Evolutionary conservation across 2,888 invertebrate species (phyloP), one percentile per base, ranked within the genome.

Genomic region (Drosophila phalerata): DNA sequence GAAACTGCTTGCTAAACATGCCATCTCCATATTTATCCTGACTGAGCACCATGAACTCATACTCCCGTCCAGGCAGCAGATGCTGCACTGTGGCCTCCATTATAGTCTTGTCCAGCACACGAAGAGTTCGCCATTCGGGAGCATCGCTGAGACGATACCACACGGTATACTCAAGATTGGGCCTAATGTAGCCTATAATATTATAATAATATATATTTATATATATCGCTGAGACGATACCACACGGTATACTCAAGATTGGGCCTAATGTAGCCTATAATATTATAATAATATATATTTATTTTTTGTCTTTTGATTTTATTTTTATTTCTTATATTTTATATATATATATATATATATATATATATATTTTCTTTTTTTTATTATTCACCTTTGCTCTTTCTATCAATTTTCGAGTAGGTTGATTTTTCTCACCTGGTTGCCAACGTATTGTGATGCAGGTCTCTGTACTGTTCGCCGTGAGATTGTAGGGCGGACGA

Each of bases 11-110:
- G 92, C 98, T 98, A 91, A 97, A 97, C 93, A 97, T 95, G 25
- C 98, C 98, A 87, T 98, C 97, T 8, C 98, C 98, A 69, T 95
- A 94, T 87, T 96, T 95, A 92, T 98, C 98, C 91, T 97, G 96
- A 81, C 97, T 96, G 52, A 97, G 94, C 51, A 98, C 96, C 94
- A 97, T 97, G 90, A 98, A 95, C 93, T 98, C 98, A 92, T 98
- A 98, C 90, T 96, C 95, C 22, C 96, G 94, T 70, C 93, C 96
- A 19, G 97, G 95, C 69, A 94, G 94, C 78, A 98, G 94, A 79
- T 96, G 95, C 77, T 95, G 94, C 69, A 98, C 94, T 9, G 97
- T 97, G 49, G 97, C 96, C 90, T 96, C 96, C 63, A 97, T 96
- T 51, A 95, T 94, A 80, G 95, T 95, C 60, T 95, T 94, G 10